phyloP scores from a whole-genome alignment of 2,113 vertebrate genomes.

The Lonchura striata region DNA sequence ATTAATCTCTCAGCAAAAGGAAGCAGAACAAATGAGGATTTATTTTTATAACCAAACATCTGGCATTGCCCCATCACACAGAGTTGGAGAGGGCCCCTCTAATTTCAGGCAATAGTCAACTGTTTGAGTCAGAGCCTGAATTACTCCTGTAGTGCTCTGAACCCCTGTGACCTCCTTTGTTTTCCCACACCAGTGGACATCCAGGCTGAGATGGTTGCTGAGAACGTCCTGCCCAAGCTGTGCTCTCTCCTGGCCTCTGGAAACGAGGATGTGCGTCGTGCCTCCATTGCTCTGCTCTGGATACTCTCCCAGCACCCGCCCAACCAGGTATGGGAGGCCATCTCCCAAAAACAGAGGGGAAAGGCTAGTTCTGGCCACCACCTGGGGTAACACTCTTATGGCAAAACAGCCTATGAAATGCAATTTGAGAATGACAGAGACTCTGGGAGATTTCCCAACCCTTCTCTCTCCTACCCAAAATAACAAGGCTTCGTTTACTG shows the following conservation, averaged over 20 bases:
- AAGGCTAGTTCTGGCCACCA: neutral
- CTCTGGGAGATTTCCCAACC: neutral
- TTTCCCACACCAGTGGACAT: constrained; percentile 57
- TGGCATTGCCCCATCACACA: neutral
- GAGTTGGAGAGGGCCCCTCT: neutral
- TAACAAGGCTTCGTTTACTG: neutral
- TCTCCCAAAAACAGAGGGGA: neutral
- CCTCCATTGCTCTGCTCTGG: constrained; percentile 73
- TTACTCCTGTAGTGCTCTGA: neutral
- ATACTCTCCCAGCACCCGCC: constrained; percentile 66
- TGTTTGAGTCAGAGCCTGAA: neutral
- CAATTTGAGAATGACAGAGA: neutral
- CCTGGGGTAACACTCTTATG: neutral
- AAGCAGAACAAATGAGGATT: neutral
- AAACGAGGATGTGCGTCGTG: constrained; percentile 26
- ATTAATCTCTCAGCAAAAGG: neutral
- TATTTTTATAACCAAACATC: neutral
- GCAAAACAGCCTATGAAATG: neutral
- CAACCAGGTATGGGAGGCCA: constrained; percentile 68
- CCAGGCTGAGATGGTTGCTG: constrained; percentile 71
- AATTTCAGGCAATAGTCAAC: neutral
- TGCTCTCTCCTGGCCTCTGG: constrained; percentile 63
- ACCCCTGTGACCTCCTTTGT: neutral
- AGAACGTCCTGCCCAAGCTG: constrained; percentile 69
- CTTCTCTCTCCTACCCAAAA: neutral